Percentiles rank a stretch among this genome's conserved stretches.
These are phyloP conservation scores for Actinernus sp. DNA, from an alignment of 92 coral and sea anemone species.

Conservation along the genomic window DNA sequence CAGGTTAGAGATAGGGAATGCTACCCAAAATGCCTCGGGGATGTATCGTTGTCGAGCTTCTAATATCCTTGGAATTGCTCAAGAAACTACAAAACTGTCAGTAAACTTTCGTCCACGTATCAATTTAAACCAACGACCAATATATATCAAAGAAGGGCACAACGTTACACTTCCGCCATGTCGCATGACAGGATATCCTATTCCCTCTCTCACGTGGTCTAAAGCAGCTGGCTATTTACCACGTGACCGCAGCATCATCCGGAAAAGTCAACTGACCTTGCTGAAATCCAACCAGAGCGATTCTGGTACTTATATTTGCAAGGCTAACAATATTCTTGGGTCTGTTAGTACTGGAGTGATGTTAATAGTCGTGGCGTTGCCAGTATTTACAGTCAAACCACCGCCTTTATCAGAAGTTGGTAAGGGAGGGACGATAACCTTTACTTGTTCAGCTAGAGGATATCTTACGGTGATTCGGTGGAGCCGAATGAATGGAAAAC, in stretches of 20 bases:
- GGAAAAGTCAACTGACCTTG: conserved; percentile 1
- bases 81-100: background rate
- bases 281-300: background rate
- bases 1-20: background rate
- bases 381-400: too few species aligned
- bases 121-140: conserved; percentile 1
- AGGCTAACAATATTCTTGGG: conserved; percentile 4
- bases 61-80: conserved; percentile 1
- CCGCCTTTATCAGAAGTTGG: too few species aligned
- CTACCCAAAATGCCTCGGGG: conserved; percentile 1
- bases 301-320: conserved; percentile 11
- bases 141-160: background rate
- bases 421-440: too few species aligned
- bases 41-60: conserved; percentile 1
- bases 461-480: too few species aligned
- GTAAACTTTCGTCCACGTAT: conserved; percentile 12
- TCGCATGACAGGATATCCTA: conserved; percentile 12
- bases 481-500: too few species aligned
- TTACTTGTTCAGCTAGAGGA: too few species aligned
- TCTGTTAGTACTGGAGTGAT: too few species aligned
- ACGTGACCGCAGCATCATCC: background rate
- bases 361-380: too few species aligned
- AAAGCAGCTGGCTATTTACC: conserved; percentile 1
- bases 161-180: conserved; percentile 17
- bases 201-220: conserved; percentile 18